A percentile compares a stretch with the other conserved stretches of the same genome.
phyloP scores from a whole-genome alignment of 2,888 invertebrate genomes.

The Dicyrtoma fusca region DNA sequence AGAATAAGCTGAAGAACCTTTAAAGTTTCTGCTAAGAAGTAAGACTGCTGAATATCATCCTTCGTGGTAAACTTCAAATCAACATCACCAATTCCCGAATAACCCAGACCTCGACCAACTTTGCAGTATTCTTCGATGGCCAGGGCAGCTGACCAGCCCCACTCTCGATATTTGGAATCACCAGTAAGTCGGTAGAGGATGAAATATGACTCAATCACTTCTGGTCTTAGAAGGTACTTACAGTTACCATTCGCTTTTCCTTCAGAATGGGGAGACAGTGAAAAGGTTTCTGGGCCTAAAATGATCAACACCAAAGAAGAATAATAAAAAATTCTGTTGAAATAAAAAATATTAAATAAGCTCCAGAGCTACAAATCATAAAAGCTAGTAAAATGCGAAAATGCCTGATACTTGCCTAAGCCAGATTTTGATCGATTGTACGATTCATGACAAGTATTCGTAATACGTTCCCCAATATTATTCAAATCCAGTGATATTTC shows the following conservation, averaged over 20 bases:
- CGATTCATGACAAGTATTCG: too few relatives aligned
- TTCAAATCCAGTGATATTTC: too few relatives aligned
- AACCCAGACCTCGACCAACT: conserved; percentile 66
- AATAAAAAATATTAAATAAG: too few relatives aligned
- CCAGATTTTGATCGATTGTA: too few relatives aligned
- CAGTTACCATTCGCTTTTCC: conserved; percentile 65
- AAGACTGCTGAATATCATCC: conserved; percentile 99
- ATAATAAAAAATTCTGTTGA: too few relatives aligned
- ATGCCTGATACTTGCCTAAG: too few relatives aligned
- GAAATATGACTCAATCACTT: conserved; percentile 96
- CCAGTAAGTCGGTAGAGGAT: conserved; percentile 95
- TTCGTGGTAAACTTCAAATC: conserved; percentile 68
- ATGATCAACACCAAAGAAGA: not conserved
- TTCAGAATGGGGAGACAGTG: conserved; percentile 48
- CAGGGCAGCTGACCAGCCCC: conserved; percentile 54
- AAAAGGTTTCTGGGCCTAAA: conserved; percentile 51
- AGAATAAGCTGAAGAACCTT: conserved; percentile 73
- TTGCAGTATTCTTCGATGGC: conserved; percentile 48
- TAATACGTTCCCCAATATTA: too few relatives aligned
- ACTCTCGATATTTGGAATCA: conserved; percentile 74
- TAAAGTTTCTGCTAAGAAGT: conserved; percentile 97
- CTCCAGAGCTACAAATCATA: too few relatives aligned
- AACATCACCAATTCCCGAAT: conserved; percentile 76
- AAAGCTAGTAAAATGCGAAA: too few relatives aligned
- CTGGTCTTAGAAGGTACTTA: conserved; percentile 87